phyloP scores from a whole-genome alignment of 2,797 vertebrate species.

The Discoglossus pictus region DNA sequence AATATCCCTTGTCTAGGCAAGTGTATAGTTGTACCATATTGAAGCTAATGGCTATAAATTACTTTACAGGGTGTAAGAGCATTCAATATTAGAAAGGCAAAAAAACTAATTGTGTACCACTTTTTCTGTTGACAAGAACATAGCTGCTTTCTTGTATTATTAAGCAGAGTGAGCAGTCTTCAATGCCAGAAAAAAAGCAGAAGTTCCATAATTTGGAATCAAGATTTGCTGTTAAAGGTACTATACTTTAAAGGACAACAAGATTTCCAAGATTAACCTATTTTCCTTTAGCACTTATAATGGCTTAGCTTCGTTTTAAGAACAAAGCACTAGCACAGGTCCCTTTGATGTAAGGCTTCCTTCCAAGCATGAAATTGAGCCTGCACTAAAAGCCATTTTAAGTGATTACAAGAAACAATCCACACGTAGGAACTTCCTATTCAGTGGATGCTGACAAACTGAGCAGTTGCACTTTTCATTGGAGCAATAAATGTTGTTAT shows the following conservation, averaged over 20 bases:
- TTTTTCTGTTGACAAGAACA: too few species aligned
- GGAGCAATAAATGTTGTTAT: slow-evolving; percentile 39
- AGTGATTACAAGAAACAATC: slow-evolving; percentile 43
- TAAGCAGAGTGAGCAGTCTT: slow-evolving; percentile 1
- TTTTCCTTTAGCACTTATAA: slow-evolving; percentile 28
- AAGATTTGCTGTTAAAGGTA: slow-evolving; percentile 11
- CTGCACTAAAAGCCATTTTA: slow-evolving; percentile 37
- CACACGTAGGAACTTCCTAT: slow-evolving; percentile 31
- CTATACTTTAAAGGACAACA: slow-evolving; percentile 31
- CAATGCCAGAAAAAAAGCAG: background rate
- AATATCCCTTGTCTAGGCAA: too few species aligned
- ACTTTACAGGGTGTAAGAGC: too few species aligned
- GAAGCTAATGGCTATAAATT: too few species aligned
- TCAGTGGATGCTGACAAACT: slow-evolving; percentile 34
- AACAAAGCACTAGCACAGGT: slow-evolving; percentile 15
- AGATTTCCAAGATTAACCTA: slow-evolving; percentile 41
- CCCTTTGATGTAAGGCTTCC: slow-evolving; percentile 48
- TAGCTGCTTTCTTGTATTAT: too few species aligned
- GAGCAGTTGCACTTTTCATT: slow-evolving; percentile 38
- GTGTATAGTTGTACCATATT: too few species aligned
- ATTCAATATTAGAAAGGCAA: too few species aligned
- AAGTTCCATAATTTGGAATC: slow-evolving; percentile 3
- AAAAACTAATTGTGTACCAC: too few species aligned
- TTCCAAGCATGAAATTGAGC: slow-evolving; percentile 51
- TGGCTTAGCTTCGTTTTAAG: slow-evolving; percentile 36